Percentiles rank a stretch among this genome's conserved stretches.
Conservation (phyloP, 2,113 vertebrate genomes). For the Brienomyrus brachyistius region DNA sequence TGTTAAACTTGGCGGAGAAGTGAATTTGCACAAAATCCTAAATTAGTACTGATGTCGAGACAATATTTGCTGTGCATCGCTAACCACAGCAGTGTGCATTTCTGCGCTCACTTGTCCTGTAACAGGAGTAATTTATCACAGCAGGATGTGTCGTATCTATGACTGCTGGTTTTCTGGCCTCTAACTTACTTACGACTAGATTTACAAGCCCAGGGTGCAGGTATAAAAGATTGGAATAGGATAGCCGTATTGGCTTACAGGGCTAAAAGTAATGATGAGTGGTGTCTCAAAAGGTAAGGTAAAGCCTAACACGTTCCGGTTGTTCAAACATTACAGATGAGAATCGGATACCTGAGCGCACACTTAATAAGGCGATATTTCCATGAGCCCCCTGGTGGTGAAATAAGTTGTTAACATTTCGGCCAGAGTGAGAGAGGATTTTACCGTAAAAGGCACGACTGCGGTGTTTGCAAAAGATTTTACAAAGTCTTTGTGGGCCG, state of each 20-base stretch:
- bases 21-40: background rate
- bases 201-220: background rate
- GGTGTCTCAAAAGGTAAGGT: background rate
- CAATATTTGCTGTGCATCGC: background rate
- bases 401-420: background rate
- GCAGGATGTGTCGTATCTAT: constrained; percentile 10
- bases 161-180: background rate
- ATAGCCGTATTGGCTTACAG: background rate
- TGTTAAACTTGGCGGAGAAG: background rate
- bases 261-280: background rate
- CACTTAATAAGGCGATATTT: background rate
- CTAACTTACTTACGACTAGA: background rate
- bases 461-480: background rate
- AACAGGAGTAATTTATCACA: constrained; percentile 1
- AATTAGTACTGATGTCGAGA: background rate
- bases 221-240: background rate
- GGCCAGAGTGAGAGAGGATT: background rate
- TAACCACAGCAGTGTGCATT: background rate
- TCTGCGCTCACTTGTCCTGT: background rate
- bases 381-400: constrained; percentile 6
- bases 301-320: background rate
- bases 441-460: background rate
- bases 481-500: background rate
- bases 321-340: background rate
- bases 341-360: background rate